phyloP scores from a whole-genome alignment of 1,140 invertebrate species.

The Drosophila rhopaloa region DNA sequence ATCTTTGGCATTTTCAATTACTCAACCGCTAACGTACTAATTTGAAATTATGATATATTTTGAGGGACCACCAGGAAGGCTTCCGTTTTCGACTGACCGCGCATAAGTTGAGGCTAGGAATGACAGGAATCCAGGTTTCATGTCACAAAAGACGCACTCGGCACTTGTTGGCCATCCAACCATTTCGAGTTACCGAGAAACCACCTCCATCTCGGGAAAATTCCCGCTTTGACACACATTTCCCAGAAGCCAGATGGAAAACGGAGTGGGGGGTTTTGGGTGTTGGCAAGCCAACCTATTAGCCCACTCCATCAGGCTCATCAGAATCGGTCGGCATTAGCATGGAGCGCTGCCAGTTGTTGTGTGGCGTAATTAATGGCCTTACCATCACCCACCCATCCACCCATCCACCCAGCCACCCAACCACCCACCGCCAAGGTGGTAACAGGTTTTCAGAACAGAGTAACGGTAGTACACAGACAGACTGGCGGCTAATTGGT shows the following conservation, averaged over 20 bases:
- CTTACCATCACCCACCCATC: not conserved
- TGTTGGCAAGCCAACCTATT: constrained; percentile 41
- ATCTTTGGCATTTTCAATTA: constrained; percentile 5
- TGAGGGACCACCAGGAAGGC: not conserved
- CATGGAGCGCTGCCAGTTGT: constrained; percentile 19
- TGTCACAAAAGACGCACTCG: constrained; percentile 17
- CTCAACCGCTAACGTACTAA: not conserved
- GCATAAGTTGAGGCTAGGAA: constrained; percentile 16
- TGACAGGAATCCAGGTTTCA: constrained; percentile 14
- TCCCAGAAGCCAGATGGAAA: constrained; percentile 13
- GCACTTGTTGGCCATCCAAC: constrained; percentile 3
- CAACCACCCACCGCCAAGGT: constrained; percentile 11
- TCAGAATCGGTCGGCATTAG: constrained; percentile 36
- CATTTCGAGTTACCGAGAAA: not conserved
- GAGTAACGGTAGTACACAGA: constrained; percentile 10
- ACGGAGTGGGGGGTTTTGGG: not conserved
- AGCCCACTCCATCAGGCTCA: constrained; percentile 45
- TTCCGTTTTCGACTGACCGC: not conserved
- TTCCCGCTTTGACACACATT: constrained; percentile 31
- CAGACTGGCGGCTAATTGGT: constrained; percentile 25
- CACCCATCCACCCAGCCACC: not conserved
- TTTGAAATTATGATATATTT: constrained; percentile 6
- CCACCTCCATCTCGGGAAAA: constrained; percentile 2
- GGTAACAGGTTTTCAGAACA: constrained; percentile 35
- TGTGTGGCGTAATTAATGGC: constrained; percentile 45